phyloP scores from a whole-genome alignment of 2,113 vertebrate genomes.

The Calyptomena viridis region DNA sequence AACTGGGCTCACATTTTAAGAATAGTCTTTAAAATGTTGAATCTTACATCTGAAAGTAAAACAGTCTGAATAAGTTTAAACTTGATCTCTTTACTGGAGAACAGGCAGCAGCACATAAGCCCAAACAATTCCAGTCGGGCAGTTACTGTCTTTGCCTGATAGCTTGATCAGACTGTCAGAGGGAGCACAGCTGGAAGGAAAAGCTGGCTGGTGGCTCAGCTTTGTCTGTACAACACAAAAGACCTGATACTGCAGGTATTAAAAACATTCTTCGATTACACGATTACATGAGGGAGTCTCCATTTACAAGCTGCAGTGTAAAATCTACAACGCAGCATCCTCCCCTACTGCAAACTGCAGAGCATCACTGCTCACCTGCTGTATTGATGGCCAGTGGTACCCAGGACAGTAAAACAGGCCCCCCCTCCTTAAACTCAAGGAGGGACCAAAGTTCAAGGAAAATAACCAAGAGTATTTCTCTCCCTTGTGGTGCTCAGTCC shows the following conservation, averaged over 20 bases:
- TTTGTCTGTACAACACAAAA: not conserved
- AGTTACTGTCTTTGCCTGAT: not conserved
- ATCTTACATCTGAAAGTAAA: not conserved
- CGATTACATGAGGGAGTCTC: not conserved
- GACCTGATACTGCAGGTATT: not conserved
- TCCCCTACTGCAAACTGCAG: not conserved
- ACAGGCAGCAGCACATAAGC: not conserved
- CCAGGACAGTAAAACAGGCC: not conserved
- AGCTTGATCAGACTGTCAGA: not conserved
- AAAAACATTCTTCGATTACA: not conserved
- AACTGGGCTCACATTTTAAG: not conserved
- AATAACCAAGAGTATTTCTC: not conserved
- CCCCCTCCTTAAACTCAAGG: not conserved
- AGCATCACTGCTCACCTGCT: rapidly evolving
- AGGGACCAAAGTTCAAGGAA: not conserved
- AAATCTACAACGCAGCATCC: not conserved
- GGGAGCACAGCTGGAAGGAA: not conserved
- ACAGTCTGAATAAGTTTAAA: not conserved
- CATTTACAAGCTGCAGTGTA: not conserved
- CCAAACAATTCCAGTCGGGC: not conserved
- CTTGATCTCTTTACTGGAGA: not conserved
- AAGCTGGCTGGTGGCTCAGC: not conserved
- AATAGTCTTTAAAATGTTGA: not conserved
- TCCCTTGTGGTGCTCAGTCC: not conserved
- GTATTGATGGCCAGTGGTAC: rapidly evolving